Base-by-base conservation (phyloP, 2,113 vertebrate species). In the Pseudolaguvia tuberculata region DNA sequence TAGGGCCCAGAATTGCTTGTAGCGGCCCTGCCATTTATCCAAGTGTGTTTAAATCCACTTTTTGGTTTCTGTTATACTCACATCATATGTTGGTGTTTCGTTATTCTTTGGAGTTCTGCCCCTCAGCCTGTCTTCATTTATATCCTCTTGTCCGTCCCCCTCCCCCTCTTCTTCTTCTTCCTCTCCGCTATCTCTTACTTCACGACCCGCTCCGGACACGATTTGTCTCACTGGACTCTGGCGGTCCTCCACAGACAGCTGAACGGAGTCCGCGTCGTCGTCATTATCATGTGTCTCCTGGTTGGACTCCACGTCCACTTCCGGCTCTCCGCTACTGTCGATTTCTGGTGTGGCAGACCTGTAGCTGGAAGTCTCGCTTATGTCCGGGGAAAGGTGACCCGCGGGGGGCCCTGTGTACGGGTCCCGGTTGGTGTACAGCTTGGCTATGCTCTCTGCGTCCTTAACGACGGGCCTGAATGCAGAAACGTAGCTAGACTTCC, bases 401-500 rank as follows among this genome's bases (percentile, higher is more conserved):
- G 90, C 84, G 57, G 74, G 92, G 81, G 59, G 89, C 0, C 84
- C 86, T 1, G 87, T 77, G 58, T 90, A 94, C 31, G 89, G 83
- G 48, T 95, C 95, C 39, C 94, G 84, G 88, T 90, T 94, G 0
- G 93, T 94, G 58, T 98, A 98, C 10, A 98, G 92, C 81, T 98
- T 98, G 75, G 94, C 95, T 70, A 98, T 96, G 82, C 90, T 95
- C 86, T 97, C 96, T 0, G 93, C 87, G 82, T 97, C 96, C 79
- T 96, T 96, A 65, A 96, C 92, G 21, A 98, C 96, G 0, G 95
- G 95, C 14, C 94, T 92, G 87, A 98, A 98, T 59, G 96, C 95
- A 0, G 96, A 98, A 27, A 98, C 92, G 80, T 97, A 96, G 82
- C 90, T 93, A 67, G 92, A 89, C 70, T 95, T 98, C 75, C 94